Percentiles rank a stretch among this genome's conserved stretches.
Conservation (phyloP, 2,888 invertebrate species). For the Lochmaea capreae region DNA sequence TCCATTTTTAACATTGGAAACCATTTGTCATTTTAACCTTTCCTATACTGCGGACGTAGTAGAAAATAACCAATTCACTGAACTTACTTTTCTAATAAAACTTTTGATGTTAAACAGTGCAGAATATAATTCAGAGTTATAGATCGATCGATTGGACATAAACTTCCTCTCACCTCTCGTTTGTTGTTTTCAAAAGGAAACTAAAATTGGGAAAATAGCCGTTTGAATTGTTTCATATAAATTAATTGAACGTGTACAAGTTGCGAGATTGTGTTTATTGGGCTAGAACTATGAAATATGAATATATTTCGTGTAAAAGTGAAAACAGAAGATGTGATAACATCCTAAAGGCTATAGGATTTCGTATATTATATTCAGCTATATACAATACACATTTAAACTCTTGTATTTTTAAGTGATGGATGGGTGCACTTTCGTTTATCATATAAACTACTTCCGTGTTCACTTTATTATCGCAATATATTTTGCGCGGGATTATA, state of each 20-base stretch:
- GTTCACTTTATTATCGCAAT: conserved; percentile 33
- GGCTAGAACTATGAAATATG: conserved; percentile 18
- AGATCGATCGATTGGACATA: neutral
- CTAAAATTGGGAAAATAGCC: neutral
- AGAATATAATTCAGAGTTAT: neutral
- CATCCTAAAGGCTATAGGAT: neutral
- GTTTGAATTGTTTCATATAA: neutral
- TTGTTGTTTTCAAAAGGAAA: neutral
- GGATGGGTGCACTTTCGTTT: conserved; percentile 44
- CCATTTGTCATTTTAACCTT: no score
- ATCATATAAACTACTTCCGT: conserved; percentile 40
- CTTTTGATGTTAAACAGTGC: no score
- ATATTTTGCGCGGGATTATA: neutral
- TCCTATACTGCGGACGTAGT: no score
- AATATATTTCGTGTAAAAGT: conserved; percentile 21
- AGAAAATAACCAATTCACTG: neutral
- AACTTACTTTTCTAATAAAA: no score
- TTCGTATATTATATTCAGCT: conserved; percentile 1
- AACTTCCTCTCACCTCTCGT: neutral
- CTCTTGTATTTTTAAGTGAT: conserved; percentile 8
- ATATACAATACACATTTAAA: neutral
- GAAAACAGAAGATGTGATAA: conserved; percentile 24
- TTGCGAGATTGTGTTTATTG: conserved; percentile 26
- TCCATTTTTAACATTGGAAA: no score
- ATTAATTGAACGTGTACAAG: neutral